Conservation (phyloP, 2,113 vertebrate genomes). For the Ascaphus truei region DNA sequence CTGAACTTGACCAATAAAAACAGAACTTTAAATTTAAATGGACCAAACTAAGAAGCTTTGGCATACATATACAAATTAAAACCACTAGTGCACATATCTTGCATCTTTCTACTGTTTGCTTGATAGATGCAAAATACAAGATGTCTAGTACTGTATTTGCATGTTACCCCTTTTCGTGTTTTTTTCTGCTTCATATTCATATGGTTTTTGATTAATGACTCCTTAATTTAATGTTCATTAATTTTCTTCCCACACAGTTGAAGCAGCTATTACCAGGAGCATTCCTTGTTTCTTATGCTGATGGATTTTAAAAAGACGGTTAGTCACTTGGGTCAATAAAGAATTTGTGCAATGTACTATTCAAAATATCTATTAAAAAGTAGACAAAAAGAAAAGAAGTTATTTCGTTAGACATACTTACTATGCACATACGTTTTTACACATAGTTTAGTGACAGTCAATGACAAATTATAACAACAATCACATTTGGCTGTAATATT, state of each 20-base stretch:
- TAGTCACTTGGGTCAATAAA: background rate
- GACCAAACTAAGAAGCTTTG: constrained; percentile 69
- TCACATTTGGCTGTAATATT: background rate
- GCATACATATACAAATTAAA: constrained; percentile 68
- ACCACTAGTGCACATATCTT: constrained; percentile 66
- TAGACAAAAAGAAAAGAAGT: background rate
- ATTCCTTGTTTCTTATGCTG: background rate
- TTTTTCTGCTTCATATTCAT: constrained; percentile 42
- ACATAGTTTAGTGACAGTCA: background rate
- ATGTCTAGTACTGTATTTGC: constrained; percentile 49
- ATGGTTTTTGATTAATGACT: constrained; percentile 59
- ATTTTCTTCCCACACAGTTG: constrained; percentile 50
- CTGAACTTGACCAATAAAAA: constrained; percentile 74
- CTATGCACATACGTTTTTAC: background rate
- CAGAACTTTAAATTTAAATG: constrained; percentile 71
- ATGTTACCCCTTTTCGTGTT: constrained; percentile 45
- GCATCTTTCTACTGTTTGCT: constrained; percentile 47
- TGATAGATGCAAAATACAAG: constrained; percentile 49
- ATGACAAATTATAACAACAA: background rate
- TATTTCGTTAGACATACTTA: background rate
- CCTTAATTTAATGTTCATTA: constrained; percentile 61
- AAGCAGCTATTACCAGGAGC: constrained; percentile 50
- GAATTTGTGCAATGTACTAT: too few relatives aligned
- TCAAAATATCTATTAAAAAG: too few relatives aligned
- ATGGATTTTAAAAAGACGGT: background rate